Percentiles rank a stretch among this genome's conserved stretches.
These are phyloP conservation scores for Clivina fossor DNA, from an alignment of 2,888 invertebrate genomes.

Conservation along the genomic window DNA sequence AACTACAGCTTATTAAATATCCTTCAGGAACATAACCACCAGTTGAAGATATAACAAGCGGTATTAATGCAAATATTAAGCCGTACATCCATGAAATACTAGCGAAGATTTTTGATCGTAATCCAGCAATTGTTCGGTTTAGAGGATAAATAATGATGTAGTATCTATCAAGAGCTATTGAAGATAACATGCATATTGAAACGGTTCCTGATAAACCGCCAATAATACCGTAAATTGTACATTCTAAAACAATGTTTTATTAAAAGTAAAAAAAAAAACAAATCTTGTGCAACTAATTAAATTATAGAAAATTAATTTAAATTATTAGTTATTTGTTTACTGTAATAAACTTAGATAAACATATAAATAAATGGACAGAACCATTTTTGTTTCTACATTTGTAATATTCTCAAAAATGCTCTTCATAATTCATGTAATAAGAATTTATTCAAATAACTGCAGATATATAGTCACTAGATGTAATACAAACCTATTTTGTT, in stretches of 20 bases:
- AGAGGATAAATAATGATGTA: slow-evolving; percentile 79
- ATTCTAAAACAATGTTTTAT: slow-evolving; percentile 59
- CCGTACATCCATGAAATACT: slow-evolving; percentile 75
- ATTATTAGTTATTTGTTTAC: background rate
- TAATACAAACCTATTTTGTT: slow-evolving; percentile 65
- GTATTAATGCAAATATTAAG: slow-evolving; percentile 67
- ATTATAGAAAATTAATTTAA: too few species aligned
- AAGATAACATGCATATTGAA: slow-evolving; percentile 78
- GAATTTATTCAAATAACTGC: slow-evolving; percentile 18
- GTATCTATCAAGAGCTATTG: slow-evolving; percentile 80
- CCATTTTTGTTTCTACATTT: background rate
- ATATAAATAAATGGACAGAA: background rate
- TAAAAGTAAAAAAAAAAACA: slow-evolving; percentile 38
- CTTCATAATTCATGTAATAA: background rate
- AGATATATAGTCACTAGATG: slow-evolving; percentile 25
- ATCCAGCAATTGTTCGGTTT: slow-evolving; percentile 64
- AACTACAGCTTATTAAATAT: slow-evolving; percentile 81
- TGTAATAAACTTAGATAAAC: background rate
- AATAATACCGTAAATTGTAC: slow-evolving; percentile 76
- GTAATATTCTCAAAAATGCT: background rate
- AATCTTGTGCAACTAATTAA: too few species aligned
- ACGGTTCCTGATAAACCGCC: slow-evolving; percentile 80
- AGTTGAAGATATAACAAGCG: slow-evolving; percentile 69
- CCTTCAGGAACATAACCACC: slow-evolving; percentile 82
- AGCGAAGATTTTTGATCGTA: slow-evolving; percentile 64